Evolutionary conservation across 2,797 vertebrate species (phyloP).

Genomic region (Parambassis ranga): DNA sequence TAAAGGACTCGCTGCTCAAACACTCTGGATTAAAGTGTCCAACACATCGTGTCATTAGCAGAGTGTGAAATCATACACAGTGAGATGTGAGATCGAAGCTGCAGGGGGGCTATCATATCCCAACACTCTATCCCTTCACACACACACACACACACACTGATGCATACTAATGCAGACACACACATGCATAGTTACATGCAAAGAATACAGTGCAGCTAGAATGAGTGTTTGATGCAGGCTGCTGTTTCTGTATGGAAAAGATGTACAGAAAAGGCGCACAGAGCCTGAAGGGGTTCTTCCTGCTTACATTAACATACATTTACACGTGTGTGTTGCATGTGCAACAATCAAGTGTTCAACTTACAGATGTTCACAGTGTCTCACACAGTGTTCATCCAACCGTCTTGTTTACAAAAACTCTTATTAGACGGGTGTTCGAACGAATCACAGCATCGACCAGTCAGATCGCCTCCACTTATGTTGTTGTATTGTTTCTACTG

Average conservation of each 20-base stretch:
- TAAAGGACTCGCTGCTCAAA: too few relatives aligned
- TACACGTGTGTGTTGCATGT: constrained; percentile 29
- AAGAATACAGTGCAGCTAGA: background rate
- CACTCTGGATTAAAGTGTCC: constrained; percentile 10
- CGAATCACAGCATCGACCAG: too few relatives aligned
- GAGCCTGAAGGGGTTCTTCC: constrained; percentile 36
- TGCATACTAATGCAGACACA: background rate
- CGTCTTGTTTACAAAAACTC: too few relatives aligned
- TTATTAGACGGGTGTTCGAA: too few relatives aligned
- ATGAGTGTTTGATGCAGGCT: background rate
- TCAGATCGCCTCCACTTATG: too few relatives aligned
- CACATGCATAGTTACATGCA: background rate
- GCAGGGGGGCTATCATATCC: constrained; percentile 19
- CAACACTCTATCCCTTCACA: background rate
- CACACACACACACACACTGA: background rate
- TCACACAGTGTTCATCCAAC: too few relatives aligned
- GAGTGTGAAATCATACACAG: constrained; percentile 18
- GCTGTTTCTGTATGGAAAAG: constrained; percentile 12
- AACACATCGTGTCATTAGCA: constrained; percentile 16
- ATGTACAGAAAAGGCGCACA: constrained; percentile 25
- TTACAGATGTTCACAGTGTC: too few relatives aligned
- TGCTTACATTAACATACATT: constrained; percentile 65
- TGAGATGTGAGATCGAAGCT: constrained; percentile 10
- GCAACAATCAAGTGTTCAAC: constrained; percentile 53
- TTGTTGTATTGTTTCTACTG: too few relatives aligned